Percentiles rank a stretch among this genome's conserved stretches.
Conservation (phyloP, 2,113 vertebrate genomes). For the Pontoporia blainvillei region DNA sequence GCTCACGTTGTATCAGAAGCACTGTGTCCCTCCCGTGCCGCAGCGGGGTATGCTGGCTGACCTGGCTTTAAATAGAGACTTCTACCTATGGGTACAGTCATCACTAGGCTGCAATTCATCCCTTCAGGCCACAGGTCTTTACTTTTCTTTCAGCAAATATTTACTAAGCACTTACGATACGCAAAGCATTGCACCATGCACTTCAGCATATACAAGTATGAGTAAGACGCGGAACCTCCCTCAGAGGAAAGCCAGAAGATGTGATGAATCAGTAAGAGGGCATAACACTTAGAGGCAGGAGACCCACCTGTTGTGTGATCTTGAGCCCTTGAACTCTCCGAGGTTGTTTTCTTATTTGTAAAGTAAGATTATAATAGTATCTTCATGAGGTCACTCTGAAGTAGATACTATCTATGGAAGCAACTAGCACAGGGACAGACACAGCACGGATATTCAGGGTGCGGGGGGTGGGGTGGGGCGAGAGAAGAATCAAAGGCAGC, state of each 20-base stretch:
- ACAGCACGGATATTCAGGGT: accelerated
- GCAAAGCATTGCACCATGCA: not conserved
- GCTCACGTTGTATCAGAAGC: not conserved
- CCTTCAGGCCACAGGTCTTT: not conserved
- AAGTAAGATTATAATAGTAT: not conserved
- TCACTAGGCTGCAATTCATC: not conserved
- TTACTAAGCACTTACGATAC: not conserved
- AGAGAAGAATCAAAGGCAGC: not conserved
- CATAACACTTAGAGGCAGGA: accelerated
- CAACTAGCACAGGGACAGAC: not conserved
- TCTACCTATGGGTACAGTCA: not conserved
- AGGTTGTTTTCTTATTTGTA: not conserved
- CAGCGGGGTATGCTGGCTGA: not conserved
- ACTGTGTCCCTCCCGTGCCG: not conserved
- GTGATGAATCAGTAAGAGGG: not conserved
- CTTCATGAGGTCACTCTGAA: not conserved
- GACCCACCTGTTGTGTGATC: not conserved
- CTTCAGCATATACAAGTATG: accelerated
- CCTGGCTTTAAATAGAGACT: not conserved
- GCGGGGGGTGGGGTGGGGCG: accelerated
- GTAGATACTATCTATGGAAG: not conserved
- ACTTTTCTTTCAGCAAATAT: not conserved
- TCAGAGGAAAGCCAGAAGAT: not conserved
- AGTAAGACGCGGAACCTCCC: not conserved
- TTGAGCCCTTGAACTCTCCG: not conserved